Evolutionary conservation across 2,888 invertebrate genomes (phyloP).

Genomic region (Clunio marinus): DNA sequence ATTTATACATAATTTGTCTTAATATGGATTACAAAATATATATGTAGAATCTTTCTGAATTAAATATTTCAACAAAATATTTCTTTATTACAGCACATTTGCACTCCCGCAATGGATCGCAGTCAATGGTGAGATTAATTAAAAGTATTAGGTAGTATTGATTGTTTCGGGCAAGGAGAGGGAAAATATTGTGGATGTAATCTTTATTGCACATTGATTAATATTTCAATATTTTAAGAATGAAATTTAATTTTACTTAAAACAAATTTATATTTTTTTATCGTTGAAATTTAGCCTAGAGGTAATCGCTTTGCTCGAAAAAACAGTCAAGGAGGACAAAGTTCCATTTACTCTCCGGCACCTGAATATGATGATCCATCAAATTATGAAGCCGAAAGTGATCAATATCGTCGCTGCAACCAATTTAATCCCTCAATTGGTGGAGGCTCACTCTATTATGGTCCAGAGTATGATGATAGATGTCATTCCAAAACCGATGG

Average conservation of each 20-base stretch:
- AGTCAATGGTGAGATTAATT: constrained; percentile 77
- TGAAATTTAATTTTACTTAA: constrained; percentile 23
- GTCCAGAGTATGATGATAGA: constrained; percentile 86
- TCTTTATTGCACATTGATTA: neutral
- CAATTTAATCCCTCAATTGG: constrained; percentile 62
- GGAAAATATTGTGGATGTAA: neutral
- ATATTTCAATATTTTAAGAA: neutral
- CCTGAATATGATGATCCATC: constrained; percentile 93
- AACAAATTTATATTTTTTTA: constrained; percentile 12
- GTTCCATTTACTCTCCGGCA: constrained; percentile 74
- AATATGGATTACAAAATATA: too few relatives aligned
- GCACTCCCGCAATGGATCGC: constrained; percentile 80
- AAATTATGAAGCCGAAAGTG: constrained; percentile 79
- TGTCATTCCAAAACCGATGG: too few relatives aligned
- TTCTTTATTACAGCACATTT: too few relatives aligned
- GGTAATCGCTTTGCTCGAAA: constrained; percentile 66
- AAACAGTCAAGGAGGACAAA: constrained; percentile 76
- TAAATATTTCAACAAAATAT: too few relatives aligned
- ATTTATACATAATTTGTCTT: too few relatives aligned
- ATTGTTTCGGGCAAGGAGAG: neutral
- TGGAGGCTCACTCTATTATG: constrained; percentile 59
- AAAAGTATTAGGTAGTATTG: constrained; percentile 41
- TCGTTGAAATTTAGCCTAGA: constrained; percentile 55
- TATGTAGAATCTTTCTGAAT: too few relatives aligned
- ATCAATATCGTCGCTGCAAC: constrained; percentile 79